Conservation (phyloP, 2,797 vertebrate genomes). For the Chloroceryle inda region DNA sequence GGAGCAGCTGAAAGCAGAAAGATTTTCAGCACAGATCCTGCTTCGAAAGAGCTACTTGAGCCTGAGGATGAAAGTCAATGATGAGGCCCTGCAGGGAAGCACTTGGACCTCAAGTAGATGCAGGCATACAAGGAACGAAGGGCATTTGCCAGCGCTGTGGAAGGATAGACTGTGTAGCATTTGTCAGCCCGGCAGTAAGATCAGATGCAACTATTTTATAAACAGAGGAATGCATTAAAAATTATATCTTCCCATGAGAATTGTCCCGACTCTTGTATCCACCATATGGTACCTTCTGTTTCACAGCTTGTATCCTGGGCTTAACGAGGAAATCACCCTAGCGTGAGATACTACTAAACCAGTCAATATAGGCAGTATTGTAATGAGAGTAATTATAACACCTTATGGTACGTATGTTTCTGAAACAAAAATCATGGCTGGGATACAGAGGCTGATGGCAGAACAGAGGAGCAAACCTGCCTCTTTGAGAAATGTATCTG, state of each 20-base stretch:
- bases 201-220: not conserved
- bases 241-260: not conserved
- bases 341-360: not conserved
- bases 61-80: not conserved
- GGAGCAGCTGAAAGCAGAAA: not conserved
- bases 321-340: conserved; percentile 24
- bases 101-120: not conserved
- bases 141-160: accelerated
- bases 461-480: not conserved
- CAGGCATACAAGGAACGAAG: not conserved
- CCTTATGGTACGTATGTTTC: not conserved
- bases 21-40: not conserved
- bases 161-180: not conserved
- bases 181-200: not conserved
- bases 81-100: not conserved
- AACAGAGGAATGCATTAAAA: not conserved
- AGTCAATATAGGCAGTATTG: conserved; percentile 1
- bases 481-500: not conserved
- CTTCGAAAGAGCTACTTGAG: not conserved
- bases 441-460: not conserved
- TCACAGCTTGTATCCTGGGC: not conserved
- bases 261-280: not conserved
- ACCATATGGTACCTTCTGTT: not conserved
- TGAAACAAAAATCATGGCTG: not conserved
- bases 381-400: conserved; percentile 50